phyloP scores from a whole-genome alignment of 2,888 invertebrate species.

The Lithophane ornitopus region DNA sequence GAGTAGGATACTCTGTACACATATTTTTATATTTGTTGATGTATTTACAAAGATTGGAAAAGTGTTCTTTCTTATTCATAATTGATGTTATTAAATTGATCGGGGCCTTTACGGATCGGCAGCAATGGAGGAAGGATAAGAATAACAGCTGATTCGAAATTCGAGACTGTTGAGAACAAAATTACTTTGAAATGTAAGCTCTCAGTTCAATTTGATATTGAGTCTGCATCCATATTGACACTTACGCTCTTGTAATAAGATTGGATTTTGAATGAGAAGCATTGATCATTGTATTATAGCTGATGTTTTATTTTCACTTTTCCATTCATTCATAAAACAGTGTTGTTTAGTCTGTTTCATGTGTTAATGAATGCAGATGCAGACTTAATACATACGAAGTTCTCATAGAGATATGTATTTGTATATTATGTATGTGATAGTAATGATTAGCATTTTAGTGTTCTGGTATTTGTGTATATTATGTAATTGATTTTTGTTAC shows the following conservation, averaged over 20 bases:
- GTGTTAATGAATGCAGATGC: slow-evolving; percentile 67
- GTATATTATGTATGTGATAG: slow-evolving; percentile 75
- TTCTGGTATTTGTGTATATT: slow-evolving; percentile 72
- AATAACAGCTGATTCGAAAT: slow-evolving; percentile 67
- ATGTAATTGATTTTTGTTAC: slow-evolving; percentile 64
- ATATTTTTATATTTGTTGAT: slow-evolving; percentile 67
- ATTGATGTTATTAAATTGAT: slow-evolving; percentile 65
- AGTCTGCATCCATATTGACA: slow-evolving; percentile 58
- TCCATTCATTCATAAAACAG: slow-evolving; percentile 36
- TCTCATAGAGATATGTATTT: slow-evolving; percentile 74
- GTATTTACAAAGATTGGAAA: slow-evolving; percentile 57
- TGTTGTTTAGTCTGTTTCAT: slow-evolving; percentile 39
- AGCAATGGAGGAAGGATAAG: slow-evolving; percentile 49
- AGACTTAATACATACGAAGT: slow-evolving; percentile 67
- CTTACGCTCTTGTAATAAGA: slow-evolving; percentile 1
- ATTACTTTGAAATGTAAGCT: slow-evolving; percentile 57
- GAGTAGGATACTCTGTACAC: slow-evolving; percentile 53
- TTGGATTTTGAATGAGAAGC: slow-evolving; percentile 16
- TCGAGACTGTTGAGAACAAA: slow-evolving; percentile 69
- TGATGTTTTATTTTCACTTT: slow-evolving; percentile 19
- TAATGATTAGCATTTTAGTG: slow-evolving; percentile 71
- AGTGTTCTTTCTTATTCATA: slow-evolving; percentile 58
- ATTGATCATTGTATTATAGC: slow-evolving; percentile 27
- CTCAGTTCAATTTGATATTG: slow-evolving; percentile 56
- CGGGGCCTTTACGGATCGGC: slow-evolving; percentile 70